Base-by-base conservation (phyloP, 2,797 vertebrate species). In the Myotis myotis region DNA sequence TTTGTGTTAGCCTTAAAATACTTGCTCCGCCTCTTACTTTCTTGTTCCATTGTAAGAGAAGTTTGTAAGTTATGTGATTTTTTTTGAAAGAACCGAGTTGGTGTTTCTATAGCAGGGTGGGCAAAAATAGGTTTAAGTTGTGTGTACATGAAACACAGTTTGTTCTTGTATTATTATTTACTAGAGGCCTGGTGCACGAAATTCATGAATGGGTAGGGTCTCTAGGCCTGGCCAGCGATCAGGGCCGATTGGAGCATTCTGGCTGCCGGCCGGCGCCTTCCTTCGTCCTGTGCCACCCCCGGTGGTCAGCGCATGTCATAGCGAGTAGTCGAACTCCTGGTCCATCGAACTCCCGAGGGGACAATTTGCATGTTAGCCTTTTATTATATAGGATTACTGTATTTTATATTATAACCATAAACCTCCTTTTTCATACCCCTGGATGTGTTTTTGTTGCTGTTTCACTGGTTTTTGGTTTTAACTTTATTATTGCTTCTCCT, bases 51-150 rank as follows among this genome's bases (percentile, higher is more conserved):
- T 20, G 20, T 71, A 33, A 6, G 60, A 66, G 60, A 89, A 57
- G 49, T 76, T 76, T 57, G 6, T 60, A 49, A 57, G 20, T 57
- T 74, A 30, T n/a, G 0, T 19, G 66, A 25, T 81, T 62, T 38
- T 28, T 87, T 83, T 83, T 28, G 36, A 87, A 91, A 91, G 70
- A 87, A 64, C 51, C 25, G 9, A 78, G n/a, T 30, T 93, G 92
- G 11, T 55, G 6, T n/a, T 85, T 79, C 8, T 81, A 8, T 57
- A 70, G n/a, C 8, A 30, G 20, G 38, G 16, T 11, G 44, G 28
- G 72, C 28, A 47, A 30, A 30, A 47, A 17, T 49, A 30, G 28
- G 44, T 30, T n/a, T 49, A n/a, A 11, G 44, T 28, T 49, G 72
- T 33, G n/a, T 19, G 8, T 66, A 66, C 64, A 66, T 17, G 8